Evolutionary conservation across 2,113 vertebrate genomes (phyloP).

Genomic region (Oryzias javanicus): DNA sequence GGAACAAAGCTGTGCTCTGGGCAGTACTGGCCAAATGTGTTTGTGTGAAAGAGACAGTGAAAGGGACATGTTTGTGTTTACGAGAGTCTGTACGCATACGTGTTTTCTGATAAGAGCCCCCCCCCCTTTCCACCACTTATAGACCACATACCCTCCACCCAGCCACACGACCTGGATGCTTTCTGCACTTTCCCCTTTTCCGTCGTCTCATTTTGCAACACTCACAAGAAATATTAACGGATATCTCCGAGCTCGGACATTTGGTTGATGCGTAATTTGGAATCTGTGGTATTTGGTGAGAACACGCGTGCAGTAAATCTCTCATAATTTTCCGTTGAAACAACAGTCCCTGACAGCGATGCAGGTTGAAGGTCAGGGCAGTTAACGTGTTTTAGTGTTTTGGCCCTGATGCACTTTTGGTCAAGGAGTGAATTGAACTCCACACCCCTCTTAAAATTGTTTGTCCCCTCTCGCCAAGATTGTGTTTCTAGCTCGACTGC

Average conservation of each 20-base stretch:
- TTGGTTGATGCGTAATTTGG: constrained; percentile 18
- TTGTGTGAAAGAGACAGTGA: constrained; percentile 51
- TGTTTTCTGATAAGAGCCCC: constrained; percentile 39
- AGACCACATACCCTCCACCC: constrained; percentile 10
- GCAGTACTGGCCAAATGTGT: constrained; percentile 58
- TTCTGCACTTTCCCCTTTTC: background rate
- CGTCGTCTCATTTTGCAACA: constrained; percentile 5
- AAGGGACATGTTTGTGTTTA: constrained; percentile 56
- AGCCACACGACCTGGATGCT: constrained; percentile 6
- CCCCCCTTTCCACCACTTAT: constrained; percentile 1
- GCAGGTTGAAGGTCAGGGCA: constrained; percentile 55
- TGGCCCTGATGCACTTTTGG: constrained; percentile 35
- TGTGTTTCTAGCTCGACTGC: constrained; percentile 14
- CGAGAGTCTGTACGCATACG: constrained; percentile 23
- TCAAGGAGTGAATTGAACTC: constrained; percentile 50
- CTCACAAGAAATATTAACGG: constrained; percentile 37
- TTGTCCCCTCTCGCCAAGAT: constrained; percentile 1
- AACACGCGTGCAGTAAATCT: constrained; percentile 25
- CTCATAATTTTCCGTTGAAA: constrained; percentile 45
- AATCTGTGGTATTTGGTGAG: constrained; percentile 31
- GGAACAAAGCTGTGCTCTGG: constrained; percentile 64
- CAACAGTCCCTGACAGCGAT: constrained; percentile 32
- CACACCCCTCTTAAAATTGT: constrained; percentile 40
- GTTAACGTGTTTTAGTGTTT: constrained; percentile 48
- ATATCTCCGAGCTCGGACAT: constrained; percentile 46